Conservation (phyloP, 2,113 vertebrate genomes). For the Brachyhypopomus occidentalis region DNA sequence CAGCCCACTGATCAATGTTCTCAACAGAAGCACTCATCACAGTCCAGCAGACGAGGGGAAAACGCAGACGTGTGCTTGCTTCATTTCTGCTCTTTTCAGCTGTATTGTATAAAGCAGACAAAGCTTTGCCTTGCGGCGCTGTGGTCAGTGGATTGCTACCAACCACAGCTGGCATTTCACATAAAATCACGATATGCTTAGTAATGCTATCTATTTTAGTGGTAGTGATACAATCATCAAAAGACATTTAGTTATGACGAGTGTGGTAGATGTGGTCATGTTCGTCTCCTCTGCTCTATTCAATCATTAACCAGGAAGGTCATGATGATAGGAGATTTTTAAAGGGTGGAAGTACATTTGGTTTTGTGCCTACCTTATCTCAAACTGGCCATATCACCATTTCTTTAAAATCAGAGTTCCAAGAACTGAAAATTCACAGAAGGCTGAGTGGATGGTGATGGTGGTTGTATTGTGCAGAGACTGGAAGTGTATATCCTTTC, state of each 20-base stretch:
- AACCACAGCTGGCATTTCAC: background rate
- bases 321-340: constrained; percentile 19
- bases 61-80: constrained; percentile 64
- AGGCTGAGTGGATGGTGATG: constrained; percentile 24
- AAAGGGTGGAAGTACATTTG: constrained; percentile 7
- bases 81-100: constrained; percentile 65
- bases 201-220: constrained; percentile 4
- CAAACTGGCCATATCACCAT: background rate
- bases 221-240: constrained; percentile 15
- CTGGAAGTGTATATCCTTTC: constrained; percentile 51
- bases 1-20: constrained; percentile 59
- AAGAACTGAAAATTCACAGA: constrained; percentile 8
- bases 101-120: constrained; percentile 63
- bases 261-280: constrained; percentile 16
- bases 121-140: constrained; percentile 47
- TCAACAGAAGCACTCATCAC: constrained; percentile 64
- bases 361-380: constrained; percentile 27
- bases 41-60: constrained; percentile 46
- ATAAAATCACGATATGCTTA: constrained; percentile 9
- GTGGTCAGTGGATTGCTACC: constrained; percentile 18
- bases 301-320: constrained; percentile 29
- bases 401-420: constrained; percentile 16
- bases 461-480: constrained; percentile 49
- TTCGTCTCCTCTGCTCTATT: background rate
- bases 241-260: constrained; percentile 14